phyloP scores from a whole-genome alignment of 2,888 invertebrate genomes.

The Antitype chi region DNA sequence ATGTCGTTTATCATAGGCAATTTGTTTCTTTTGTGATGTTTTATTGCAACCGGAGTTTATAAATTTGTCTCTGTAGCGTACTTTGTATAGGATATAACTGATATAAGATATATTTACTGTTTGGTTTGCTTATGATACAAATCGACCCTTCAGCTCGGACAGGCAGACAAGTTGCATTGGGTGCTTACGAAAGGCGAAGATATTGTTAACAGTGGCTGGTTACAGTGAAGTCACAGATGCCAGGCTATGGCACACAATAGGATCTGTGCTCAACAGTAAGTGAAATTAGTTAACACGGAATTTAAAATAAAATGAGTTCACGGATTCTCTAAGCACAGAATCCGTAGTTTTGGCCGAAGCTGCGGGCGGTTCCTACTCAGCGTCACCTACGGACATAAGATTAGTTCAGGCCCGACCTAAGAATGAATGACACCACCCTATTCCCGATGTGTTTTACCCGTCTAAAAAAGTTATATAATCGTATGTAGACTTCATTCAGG shows the following conservation, averaged over 20 bases:
- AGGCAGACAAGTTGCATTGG: slow-evolving; percentile 32
- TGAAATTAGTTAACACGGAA: too few relatives aligned
- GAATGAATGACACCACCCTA: too few relatives aligned
- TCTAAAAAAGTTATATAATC: too few relatives aligned
- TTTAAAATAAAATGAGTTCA: too few relatives aligned
- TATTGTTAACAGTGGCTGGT: slow-evolving; percentile 5
- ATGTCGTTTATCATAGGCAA: slow-evolving; percentile 63
- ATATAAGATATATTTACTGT: slow-evolving; percentile 37
- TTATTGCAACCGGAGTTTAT: slow-evolving; percentile 65
- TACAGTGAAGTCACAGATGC: not conserved
- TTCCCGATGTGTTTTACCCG: too few relatives aligned
- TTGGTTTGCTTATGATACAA: slow-evolving; percentile 56
- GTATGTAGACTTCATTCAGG: too few relatives aligned
- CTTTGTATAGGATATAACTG: slow-evolving; percentile 40
- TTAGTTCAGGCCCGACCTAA: too few relatives aligned
- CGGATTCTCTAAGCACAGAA: too few relatives aligned
- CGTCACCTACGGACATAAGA: too few relatives aligned
- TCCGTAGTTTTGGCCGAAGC: too few relatives aligned
- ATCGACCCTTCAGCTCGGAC: slow-evolving; percentile 35
- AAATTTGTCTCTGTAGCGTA: slow-evolving; percentile 58
- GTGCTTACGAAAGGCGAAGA: slow-evolving; percentile 18
- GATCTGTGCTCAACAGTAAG: not conserved
- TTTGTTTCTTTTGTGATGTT: slow-evolving; percentile 66
- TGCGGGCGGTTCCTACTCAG: too few relatives aligned
- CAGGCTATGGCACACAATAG: slow-evolving; percentile 2